These are phyloP conservation scores for Coryphaenoides rupestris DNA, from an alignment of 2,113 vertebrate species.

Conservation along the genomic window DNA sequence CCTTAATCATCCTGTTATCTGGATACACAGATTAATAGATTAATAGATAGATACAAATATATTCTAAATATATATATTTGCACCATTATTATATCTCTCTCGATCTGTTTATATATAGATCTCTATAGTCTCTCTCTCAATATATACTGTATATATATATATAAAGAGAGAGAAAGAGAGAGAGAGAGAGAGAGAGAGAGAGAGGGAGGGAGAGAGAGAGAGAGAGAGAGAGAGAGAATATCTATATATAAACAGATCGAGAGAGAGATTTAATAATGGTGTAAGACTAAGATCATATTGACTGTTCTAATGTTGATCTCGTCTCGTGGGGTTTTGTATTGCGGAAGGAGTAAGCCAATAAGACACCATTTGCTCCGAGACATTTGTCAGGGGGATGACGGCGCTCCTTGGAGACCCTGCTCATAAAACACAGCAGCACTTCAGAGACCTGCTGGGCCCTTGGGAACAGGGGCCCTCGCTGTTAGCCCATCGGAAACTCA, in stretches of 20 bases:
- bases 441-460: constrained; percentile 9
- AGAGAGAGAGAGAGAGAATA: constrained; percentile 1
- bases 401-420: constrained; percentile 27
- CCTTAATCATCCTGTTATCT: constrained; percentile 94
- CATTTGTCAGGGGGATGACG: constrained; percentile 40
- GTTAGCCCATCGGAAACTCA: background rate
- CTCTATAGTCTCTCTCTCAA: too few species aligned
- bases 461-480: background rate
- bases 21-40: constrained; percentile 18
- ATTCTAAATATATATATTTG: background rate
- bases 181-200: background rate
- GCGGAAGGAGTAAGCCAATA: constrained; percentile 28
- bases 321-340: background rate
- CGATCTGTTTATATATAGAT: too few species aligned
- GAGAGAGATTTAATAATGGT: background rate
- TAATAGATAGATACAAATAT: constrained; percentile 8
- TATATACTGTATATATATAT: too few species aligned
- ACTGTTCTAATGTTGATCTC: background rate
- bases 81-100: background rate
- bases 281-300: background rate
- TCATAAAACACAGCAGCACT: constrained; percentile 45
- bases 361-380: constrained; percentile 55
- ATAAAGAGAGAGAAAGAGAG: background rate
- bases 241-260: background rate
- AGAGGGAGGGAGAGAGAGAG: background rate